A percentile compares a stretch with the other conserved stretches of the same genome.
phyloP scores from a whole-genome alignment of 2,888 invertebrate genomes.

The Embidobia sp. region DNA sequence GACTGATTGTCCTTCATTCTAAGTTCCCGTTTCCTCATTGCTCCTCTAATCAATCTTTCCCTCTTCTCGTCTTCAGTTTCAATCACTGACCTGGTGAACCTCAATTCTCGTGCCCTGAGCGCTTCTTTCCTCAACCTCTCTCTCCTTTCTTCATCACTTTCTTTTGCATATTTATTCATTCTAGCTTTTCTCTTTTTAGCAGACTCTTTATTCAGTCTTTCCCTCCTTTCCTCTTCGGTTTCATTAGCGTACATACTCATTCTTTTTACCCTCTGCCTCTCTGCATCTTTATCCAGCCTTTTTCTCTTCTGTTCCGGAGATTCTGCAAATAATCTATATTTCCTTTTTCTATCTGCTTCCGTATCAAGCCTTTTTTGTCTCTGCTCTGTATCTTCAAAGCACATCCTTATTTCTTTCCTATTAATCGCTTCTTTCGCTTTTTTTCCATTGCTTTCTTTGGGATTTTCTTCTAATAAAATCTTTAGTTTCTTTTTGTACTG shows the following conservation, averaged over 20 bases:
- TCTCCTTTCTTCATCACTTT: constrained; percentile 73
- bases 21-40: constrained; percentile 74
- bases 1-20: constrained; percentile 71
- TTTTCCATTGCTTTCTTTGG: too few species aligned
- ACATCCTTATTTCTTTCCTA: constrained; percentile 76
- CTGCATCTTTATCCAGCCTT: constrained; percentile 74
- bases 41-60: constrained; percentile 75
- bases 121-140: constrained; percentile 74
- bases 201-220: constrained; percentile 73
- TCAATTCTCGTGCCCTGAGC: constrained; percentile 74
- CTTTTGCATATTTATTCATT: constrained; percentile 74
- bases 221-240: constrained; percentile 73
- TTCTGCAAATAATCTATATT: constrained; percentile 75
- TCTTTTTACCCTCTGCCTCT: constrained; percentile 73
- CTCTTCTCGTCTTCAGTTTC: constrained; percentile 76
- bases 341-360: constrained; percentile 75
- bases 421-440: too few species aligned
- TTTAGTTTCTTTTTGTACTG: constrained; percentile 70
- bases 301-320: constrained; percentile 74
- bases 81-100: constrained; percentile 75
- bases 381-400: constrained; percentile 75
- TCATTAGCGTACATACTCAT: constrained; percentile 73
- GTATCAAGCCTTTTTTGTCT: constrained; percentile 73
- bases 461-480: too few species aligned
- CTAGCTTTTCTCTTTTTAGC: constrained; percentile 73